Conservation (phyloP, 2,797 vertebrate species). For the Poeciliopsis presidionis region DNA sequence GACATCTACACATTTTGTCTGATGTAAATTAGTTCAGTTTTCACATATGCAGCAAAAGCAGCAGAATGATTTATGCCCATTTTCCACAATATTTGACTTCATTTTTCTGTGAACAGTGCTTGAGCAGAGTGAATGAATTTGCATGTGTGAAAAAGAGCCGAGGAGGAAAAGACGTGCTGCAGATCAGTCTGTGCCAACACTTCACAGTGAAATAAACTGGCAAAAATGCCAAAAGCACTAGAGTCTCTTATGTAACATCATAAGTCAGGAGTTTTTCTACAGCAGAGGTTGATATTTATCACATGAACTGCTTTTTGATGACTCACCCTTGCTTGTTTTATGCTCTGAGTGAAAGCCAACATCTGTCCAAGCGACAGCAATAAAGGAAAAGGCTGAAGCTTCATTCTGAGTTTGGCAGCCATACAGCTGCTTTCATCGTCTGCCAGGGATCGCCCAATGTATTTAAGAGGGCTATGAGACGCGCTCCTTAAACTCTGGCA, state of each 20-base stretch:
- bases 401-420: slow-evolving; percentile 13
- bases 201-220: slow-evolving; percentile 22
- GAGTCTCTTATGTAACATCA: slow-evolving; percentile 38
- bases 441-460: slow-evolving; percentile 17
- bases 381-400: slow-evolving; percentile 5
- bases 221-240: slow-evolving; percentile 33
- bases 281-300: not conserved
- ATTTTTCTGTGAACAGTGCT: not conserved
- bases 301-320: slow-evolving; percentile 29
- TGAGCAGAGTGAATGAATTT: slow-evolving; percentile 15
- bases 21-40: not conserved
- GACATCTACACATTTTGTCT: not conserved
- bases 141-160: not conserved
- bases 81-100: not conserved
- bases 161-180: not conserved
- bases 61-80: not conserved
- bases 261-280: slow-evolving; percentile 3
- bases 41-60: not conserved
- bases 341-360: not conserved
- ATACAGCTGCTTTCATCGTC: not conserved
- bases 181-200: slow-evolving; percentile 24
- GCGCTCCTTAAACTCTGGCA: slow-evolving; percentile 9
- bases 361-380: not conserved
- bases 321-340: slow-evolving; percentile 5
- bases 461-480: slow-evolving; percentile 19